Percentiles rank a stretch among this genome's conserved stretches.
Conservation (phyloP, 2,113 vertebrate genomes). For the Cacatua alba region DNA sequence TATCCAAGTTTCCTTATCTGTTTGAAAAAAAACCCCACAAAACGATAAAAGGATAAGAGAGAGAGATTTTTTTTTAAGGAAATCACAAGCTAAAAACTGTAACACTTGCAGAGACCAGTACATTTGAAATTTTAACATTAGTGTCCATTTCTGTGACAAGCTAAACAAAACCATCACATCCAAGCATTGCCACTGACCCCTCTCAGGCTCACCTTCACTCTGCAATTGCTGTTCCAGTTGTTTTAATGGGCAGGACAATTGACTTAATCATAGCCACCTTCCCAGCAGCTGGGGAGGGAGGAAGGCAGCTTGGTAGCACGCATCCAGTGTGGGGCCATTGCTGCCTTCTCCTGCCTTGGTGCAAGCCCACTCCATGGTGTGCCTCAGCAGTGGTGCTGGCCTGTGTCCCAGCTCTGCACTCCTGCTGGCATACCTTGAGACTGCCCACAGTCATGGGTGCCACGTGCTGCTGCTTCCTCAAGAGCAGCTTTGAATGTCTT, state of each 20-base stretch:
- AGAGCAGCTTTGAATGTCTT: background rate
- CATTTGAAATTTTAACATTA: background rate
- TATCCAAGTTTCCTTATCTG: background rate
- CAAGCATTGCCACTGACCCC: background rate
- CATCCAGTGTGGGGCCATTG: background rate
- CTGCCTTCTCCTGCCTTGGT: background rate
- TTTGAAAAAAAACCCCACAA: background rate
- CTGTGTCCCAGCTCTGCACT: background rate
- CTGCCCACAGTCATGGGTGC: background rate
- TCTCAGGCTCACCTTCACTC: background rate
- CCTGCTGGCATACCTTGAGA: background rate
- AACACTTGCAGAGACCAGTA: background rate
- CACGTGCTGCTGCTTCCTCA: background rate
- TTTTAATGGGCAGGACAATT: background rate
- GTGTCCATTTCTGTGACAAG: background rate
- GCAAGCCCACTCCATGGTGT: accelerated
- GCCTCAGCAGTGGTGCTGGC: accelerated
- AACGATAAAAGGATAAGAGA: background rate
- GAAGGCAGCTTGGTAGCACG: background rate
- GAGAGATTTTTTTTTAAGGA: background rate
- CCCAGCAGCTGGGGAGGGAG: background rate
- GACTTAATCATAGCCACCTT: background rate
- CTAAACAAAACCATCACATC: background rate
- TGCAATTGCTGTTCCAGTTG: background rate
- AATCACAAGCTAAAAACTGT: background rate